Conservation (phyloP, 2,113 vertebrate species). For the Triplophysa siluroides region DNA sequence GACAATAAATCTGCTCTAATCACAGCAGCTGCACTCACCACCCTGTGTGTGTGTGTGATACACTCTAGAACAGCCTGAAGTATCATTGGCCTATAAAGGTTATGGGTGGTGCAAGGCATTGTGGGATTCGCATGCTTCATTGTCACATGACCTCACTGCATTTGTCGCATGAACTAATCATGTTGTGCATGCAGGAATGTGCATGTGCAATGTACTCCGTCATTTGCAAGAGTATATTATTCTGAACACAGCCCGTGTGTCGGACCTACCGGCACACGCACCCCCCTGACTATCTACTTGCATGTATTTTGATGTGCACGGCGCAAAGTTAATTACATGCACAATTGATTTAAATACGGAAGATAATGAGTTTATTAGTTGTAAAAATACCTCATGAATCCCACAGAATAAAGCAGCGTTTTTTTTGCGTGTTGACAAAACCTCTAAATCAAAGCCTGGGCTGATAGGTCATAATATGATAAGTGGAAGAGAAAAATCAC, state of each 20-base stretch:
- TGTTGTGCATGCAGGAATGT: too few species aligned
- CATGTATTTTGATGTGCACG: not conserved
- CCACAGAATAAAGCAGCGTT: slow-evolving; percentile 27
- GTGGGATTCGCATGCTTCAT: not conserved
- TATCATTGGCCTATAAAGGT: slow-evolving; percentile 4
- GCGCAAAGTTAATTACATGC: slow-evolving; percentile 25
- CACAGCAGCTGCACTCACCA: slow-evolving; percentile 52
- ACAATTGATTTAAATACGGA: slow-evolving; percentile 15
- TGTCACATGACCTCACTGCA: too few species aligned
- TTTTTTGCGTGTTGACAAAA: slow-evolving; percentile 13
- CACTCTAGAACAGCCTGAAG: not conserved
- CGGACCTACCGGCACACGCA: not conserved
- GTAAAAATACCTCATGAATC: slow-evolving; percentile 19
- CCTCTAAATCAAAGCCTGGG: slow-evolving; percentile 31
- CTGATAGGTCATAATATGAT: slow-evolving; percentile 40
- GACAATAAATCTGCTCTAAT: slow-evolving; percentile 61
- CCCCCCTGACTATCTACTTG: not conserved
- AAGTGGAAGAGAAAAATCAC: slow-evolving; percentile 32
- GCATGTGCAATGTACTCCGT: not conserved
- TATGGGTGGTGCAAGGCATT: not conserved
- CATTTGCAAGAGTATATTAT: too few species aligned
- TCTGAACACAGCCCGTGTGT: too few species aligned
- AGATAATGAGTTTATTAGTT: slow-evolving; percentile 36
- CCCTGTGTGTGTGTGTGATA: slow-evolving; percentile 35
- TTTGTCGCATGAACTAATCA: too few species aligned